A percentile compares a stretch with the other conserved stretches of the same genome.
phyloP scores from a whole-genome alignment of 2,888 invertebrate genomes.

The Willowsia nigromaculata region DNA sequence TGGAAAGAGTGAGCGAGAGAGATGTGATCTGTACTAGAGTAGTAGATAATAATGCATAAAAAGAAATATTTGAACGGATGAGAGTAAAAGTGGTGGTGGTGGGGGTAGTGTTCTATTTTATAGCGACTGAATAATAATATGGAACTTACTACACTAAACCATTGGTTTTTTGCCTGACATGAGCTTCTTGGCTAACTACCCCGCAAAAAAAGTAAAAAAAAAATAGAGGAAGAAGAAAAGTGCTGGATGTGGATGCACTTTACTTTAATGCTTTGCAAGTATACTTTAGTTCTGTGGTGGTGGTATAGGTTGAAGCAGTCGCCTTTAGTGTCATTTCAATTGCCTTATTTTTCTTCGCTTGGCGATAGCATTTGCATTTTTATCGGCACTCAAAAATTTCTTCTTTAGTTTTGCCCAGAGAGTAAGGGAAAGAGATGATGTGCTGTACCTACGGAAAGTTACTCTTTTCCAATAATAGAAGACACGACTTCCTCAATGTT shows the following conservation, averaged over 20 bases:
- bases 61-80: constrained; percentile 34
- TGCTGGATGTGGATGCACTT: constrained; percentile 33
- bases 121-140: constrained; percentile 12
- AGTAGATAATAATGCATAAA: constrained; percentile 42
- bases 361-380: constrained; percentile 75
- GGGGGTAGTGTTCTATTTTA: constrained; percentile 9
- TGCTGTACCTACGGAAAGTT: neutral
- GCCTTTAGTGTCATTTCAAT: constrained; percentile 75
- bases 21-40: constrained; percentile 23
- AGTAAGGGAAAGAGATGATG: neutral
- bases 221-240: constrained; percentile 26
- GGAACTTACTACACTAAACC: constrained; percentile 12
- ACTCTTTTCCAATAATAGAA: constrained; percentile 4
- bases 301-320: neutral
- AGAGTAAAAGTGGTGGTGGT: constrained; percentile 19
- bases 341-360: constrained; percentile 76
- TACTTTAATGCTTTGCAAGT: constrained; percentile 16
- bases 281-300: neutral
- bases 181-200: constrained; percentile 53
- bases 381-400: constrained; percentile 70
- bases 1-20: neutral
- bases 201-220: constrained; percentile 22
- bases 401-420: neutral
- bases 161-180: constrained; percentile 41
- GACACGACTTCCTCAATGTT: neutral